A percentile compares a stretch with the other conserved stretches of the same genome.
Conservation (phyloP, 2,113 vertebrate genomes). For the Poecile atricapillus region DNA sequence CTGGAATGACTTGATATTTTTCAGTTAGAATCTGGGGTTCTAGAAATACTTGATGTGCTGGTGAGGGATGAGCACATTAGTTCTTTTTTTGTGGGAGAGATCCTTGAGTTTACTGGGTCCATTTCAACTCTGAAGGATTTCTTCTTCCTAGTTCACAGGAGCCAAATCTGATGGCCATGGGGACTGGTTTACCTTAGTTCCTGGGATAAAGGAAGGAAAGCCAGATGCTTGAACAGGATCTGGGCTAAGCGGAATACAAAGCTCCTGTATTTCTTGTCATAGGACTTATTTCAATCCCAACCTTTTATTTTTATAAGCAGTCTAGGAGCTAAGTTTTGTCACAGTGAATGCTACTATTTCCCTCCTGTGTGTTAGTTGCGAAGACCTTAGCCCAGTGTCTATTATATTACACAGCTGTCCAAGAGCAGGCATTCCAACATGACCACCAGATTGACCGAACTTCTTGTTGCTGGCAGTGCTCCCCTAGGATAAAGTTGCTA, state of each 20-base stretch:
- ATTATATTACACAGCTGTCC: background rate
- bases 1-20: background rate
- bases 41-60: background rate
- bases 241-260: background rate
- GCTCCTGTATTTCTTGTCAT: background rate
- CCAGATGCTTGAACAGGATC: background rate
- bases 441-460: background rate
- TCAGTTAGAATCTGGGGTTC: background rate
- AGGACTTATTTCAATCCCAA: background rate
- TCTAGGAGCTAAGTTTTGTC: background rate
- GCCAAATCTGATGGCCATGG: accelerated
- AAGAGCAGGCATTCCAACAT: background rate
- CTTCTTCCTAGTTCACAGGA: background rate
- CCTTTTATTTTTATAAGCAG: background rate
- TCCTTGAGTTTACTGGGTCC: background rate
- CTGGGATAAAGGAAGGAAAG: background rate
- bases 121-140: background rate
- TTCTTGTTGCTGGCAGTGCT: background rate
- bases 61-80: background rate
- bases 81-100: background rate
- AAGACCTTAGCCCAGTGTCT: background rate
- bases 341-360: background rate
- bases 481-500: background rate
- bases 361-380: background rate
- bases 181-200: background rate